Base-by-base conservation (phyloP, 2,888 invertebrate genomes). In the Thera obeliscata region DNA sequence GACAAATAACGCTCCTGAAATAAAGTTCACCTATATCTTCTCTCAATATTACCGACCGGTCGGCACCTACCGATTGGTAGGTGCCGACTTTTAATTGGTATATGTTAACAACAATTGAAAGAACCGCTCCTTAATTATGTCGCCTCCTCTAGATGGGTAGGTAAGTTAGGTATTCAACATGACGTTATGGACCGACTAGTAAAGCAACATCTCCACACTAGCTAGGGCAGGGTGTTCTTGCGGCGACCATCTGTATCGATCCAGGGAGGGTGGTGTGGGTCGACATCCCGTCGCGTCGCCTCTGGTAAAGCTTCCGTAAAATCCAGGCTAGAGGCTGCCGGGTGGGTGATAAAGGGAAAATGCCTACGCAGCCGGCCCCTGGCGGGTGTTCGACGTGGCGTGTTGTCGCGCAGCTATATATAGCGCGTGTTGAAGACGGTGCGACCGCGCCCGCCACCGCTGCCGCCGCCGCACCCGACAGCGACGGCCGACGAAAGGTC, bases 181-280 rank as follows among this genome's bases (percentile, higher is more conserved):
- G 7, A 12, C 49, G 80, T 78, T 77, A 78, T 77, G 74, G 72
- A 77, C 73, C 76, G 77, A 74, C 77, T 77, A 52, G 56, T 56
- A 55, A 11, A 54, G 9, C 36, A 82, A 84, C 81, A 79, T 81
- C 80, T 82, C 81, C 79, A 81, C 80, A 80, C 81, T 78, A 74
- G 69, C 69, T 71, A 71, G 67, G 62, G 72, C 72, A 87, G 87
- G 86, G 87, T 84, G 87, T 89, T 87, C 87, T 88, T 87, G 85
- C 85, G 89, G 88, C 88, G 80, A 91, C 90, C 91, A 91, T 89
- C 91, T 83, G 88, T 92, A 93, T 93, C 88, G 93, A 93, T 92
- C 92, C 83, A 85, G 88, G 87, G 89, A 86, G 92, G 91, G 91
- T 87, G 90, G 89, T 84, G 89, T 87, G 91, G 90, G 90, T 85